Conservation (phyloP, 2,113 vertebrate species). For the Sus scrofa region T2T-Sscrofa CM000819.6:140798001-140798500, state of each 20-base stretch:
- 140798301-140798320: background rate
- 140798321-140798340: background rate
- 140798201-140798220: background rate
- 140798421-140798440: background rate
- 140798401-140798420: background rate
- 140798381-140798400: background rate
- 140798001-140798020: background rate
- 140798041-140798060: background rate
- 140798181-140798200: background rate
- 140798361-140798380: background rate
- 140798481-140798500: background rate
- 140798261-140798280: background rate
- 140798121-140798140: conserved; percentile 13
- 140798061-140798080: conserved; percentile 32
- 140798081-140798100: background rate
- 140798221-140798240: background rate
- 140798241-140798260: background rate
- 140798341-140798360: background rate
- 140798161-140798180: background rate
- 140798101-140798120: background rate
- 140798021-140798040: background rate
- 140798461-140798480: background rate
- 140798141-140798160: background rate
- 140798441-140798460: background rate
- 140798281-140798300: background rate